Evolutionary conservation across 2,888 invertebrate species (phyloP), one percentile per base, ranked within the genome.

Genomic region (Pristionchus arcanus): DNA sequence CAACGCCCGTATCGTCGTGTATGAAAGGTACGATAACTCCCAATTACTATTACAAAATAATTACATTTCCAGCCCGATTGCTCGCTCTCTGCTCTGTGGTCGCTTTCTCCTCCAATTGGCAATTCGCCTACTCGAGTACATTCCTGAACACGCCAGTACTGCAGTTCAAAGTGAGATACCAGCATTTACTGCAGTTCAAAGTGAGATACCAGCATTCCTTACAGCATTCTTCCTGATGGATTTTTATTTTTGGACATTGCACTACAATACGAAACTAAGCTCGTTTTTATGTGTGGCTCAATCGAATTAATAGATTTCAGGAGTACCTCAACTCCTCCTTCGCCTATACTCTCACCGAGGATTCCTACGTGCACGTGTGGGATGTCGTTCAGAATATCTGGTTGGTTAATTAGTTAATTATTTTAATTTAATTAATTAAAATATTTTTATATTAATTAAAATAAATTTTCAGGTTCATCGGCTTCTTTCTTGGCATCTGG

Each of bases 401-500:
- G 93, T 91, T 11, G 21, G 5, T 25, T 84, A 21, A 13, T 25
- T 9, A 88, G 7, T n/a, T 89, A 25, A 2, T 9, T 25, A 77
- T 31, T 19, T 21, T 34, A 1, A 68, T 21, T 9, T n/a, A n/a
- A n/a, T n/a, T n/a, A n/a, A n/a, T n/a, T n/a, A n/a, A n/a, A n/a
- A n/a, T n/a, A n/a, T n/a, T n/a, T n/a, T n/a, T n/a, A n/a, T n/a
- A 25, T 4, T 25, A 77, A 37, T 31, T 77, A n/a, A n/a, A 31
- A 34, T 11, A 31, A 2, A 15, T 13, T n/a, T 84, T 55, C 42
- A 91, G 91, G 92, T 94, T 94, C 77, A 91, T 93, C 19, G 93
- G 93, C 1, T 94, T 93, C 68, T 93, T 93, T 68, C 59, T 93
- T 28, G 94, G 94, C 13, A 92, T 93, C 19, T 93, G 92, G 92